A percentile compares a stretch with the other conserved stretches of the same genome.
Evolutionary conservation across 2,113 vertebrate genomes (phyloP).

Genomic region (Symphodus melops): DNA sequence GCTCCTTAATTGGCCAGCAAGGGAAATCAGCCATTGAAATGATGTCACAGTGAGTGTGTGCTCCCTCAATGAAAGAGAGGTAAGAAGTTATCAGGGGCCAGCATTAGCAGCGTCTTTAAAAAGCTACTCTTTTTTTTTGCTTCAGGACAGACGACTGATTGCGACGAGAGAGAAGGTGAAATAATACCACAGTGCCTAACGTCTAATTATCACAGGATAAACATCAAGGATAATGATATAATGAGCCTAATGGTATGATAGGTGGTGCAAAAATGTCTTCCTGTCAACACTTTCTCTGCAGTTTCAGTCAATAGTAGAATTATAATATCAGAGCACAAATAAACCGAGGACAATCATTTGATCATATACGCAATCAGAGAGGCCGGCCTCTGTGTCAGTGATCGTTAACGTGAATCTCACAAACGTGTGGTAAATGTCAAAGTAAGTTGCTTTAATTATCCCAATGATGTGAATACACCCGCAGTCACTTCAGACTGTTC

Average conservation of each 20-base stretch:
- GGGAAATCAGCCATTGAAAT: conserved; percentile 90
- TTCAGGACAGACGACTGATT: conserved; percentile 44
- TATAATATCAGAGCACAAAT: conserved; percentile 39
- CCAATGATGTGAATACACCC: conserved; percentile 59
- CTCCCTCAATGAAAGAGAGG: conserved; percentile 80
- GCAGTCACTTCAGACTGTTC: conserved; percentile 58
- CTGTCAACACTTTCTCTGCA: conserved; percentile 21
- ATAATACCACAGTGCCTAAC: conserved; percentile 23
- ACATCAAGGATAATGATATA: conserved; percentile 42
- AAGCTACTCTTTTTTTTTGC: conserved; percentile 77
- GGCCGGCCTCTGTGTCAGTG: conserved; percentile 48
- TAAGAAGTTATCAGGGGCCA: conserved; percentile 80
- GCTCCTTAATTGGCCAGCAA: conserved; percentile 91
- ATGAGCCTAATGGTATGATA: conserved; percentile 39
- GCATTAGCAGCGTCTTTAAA: conserved; percentile 87
- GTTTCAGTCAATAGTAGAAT: conserved; percentile 39
- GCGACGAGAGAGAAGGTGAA: conserved; percentile 35
- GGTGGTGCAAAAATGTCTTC: conserved; percentile 11
- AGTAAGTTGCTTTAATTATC: conserved; percentile 76
- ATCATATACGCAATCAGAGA: conserved; percentile 51
- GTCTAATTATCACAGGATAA: conserved; percentile 42
- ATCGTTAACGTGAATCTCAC: conserved; percentile 46
- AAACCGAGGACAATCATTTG: conserved; percentile 35
- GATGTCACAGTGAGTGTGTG: conserved; percentile 84
- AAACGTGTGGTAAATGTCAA: conserved; percentile 73